Evolutionary conservation across 1,140 invertebrate genomes (phyloP).

Genomic region (Drosophila baimaii): DNA sequence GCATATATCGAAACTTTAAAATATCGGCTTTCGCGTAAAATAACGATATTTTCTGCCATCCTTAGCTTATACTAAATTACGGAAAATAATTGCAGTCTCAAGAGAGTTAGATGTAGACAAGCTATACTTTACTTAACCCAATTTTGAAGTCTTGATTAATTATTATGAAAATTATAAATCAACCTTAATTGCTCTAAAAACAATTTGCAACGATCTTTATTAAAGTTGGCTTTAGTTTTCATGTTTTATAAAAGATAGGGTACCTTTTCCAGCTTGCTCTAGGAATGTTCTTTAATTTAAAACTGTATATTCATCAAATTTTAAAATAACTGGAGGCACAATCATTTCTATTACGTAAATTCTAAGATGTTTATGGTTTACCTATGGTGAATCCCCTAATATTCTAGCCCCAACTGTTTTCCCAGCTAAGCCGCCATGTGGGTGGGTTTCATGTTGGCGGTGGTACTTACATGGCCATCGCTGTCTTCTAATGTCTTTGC

Average conservation of each 20-base stretch:
- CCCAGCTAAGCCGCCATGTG: constrained; percentile 20
- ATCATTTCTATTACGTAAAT: no score
- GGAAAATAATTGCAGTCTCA: neutral
- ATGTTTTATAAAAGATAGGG: neutral
- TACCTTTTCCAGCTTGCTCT: no score
- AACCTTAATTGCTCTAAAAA: neutral
- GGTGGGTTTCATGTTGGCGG: constrained; percentile 45
- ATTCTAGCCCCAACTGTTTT: constrained; percentile 12
- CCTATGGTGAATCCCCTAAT: neutral
- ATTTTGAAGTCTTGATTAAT: neutral
- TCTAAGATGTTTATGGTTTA: neutral
- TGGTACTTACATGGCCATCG: constrained; percentile 62
- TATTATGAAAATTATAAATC: neutral
- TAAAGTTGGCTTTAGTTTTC: neutral
- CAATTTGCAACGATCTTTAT: no score
- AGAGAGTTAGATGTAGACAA: neutral
- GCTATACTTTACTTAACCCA: neutral
- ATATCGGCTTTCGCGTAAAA: no score
- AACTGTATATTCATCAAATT: neutral
- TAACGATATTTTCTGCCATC: no score
- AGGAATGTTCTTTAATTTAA: no score
- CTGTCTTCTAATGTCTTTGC: constrained; percentile 54
- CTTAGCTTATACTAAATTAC: no score
- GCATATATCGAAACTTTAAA: no score
- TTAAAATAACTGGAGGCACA: no score